Percentiles rank a stretch among this genome's conserved stretches.
These are phyloP conservation scores for Heliconius cydno DNA, from an alignment of 2,888 invertebrate genomes.

Conservation along the genomic window DNA sequence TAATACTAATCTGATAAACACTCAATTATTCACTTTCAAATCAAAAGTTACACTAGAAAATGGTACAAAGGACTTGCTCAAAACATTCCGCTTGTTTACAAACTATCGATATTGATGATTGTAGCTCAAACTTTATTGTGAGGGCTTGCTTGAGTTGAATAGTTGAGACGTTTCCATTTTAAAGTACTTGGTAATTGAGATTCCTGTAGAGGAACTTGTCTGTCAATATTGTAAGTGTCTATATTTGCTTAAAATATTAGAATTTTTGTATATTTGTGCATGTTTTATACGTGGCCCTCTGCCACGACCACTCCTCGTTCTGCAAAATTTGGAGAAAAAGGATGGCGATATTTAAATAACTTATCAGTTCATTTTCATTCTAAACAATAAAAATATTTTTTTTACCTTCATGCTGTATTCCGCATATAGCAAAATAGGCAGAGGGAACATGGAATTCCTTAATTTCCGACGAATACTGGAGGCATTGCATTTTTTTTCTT, in stretches of 20 bases:
- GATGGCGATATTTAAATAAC: too few relatives aligned
- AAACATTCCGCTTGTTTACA: slow-evolving; percentile 29
- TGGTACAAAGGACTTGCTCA: background rate
- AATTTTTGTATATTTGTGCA: too few relatives aligned
- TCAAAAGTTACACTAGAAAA: background rate
- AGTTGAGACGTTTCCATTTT: background rate
- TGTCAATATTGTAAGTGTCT: background rate
- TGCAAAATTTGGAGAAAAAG: too few relatives aligned
- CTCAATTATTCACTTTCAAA: background rate
- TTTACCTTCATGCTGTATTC: too few relatives aligned
- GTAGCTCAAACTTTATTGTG: background rate
- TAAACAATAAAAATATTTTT: too few relatives aligned
- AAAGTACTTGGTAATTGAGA: background rate
- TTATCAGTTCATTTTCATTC: too few relatives aligned
- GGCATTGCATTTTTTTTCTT: too few relatives aligned
- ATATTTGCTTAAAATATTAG: background rate
- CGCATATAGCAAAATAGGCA: too few relatives aligned
- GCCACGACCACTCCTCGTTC: too few relatives aligned
- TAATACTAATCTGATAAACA: background rate
- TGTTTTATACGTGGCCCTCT: too few relatives aligned
- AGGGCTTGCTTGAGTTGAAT: background rate
- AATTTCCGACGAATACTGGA: too few relatives aligned
- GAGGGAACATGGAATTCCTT: too few relatives aligned
- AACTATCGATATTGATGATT: slow-evolving; percentile 15
- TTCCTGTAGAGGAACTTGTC: background rate